A percentile compares a stretch with the other conserved stretches of the same genome.
Conservation (phyloP, 2,113 vertebrate species). For the Micromys minutus region DNA sequence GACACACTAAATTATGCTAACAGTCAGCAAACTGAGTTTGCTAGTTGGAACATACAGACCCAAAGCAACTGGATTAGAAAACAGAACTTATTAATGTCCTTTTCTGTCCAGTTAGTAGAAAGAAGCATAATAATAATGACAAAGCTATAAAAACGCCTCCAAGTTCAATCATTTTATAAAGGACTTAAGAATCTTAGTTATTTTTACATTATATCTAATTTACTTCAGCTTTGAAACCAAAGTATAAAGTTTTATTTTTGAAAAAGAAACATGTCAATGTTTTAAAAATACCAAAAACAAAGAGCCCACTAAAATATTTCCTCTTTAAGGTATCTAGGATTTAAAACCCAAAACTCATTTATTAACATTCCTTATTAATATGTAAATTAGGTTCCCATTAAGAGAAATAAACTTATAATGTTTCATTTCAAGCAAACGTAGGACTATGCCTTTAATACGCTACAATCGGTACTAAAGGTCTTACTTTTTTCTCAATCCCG, state of each 20-base stretch:
- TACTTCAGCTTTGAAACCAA: constrained; percentile 66
- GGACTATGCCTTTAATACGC: constrained; percentile 77
- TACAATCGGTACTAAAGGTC: constrained; percentile 80
- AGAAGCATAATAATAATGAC: constrained; percentile 44
- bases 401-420: constrained; percentile 75
- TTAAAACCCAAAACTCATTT: constrained; percentile 75
- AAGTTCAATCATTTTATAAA: constrained; percentile 61
- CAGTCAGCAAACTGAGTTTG: constrained; percentile 43
- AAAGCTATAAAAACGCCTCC: constrained; percentile 31
- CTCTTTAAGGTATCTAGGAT: constrained; percentile 57
- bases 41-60: constrained; percentile 48
- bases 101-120: constrained; percentile 55
- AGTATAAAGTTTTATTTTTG: constrained; percentile 61
- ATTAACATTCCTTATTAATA: constrained; percentile 70
- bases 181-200: constrained; percentile 51
- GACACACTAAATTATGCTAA: constrained; percentile 10
- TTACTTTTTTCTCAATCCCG: constrained; percentile 99
- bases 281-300: constrained; percentile 12
- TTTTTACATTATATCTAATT: constrained; percentile 58
- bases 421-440: constrained; percentile 75
- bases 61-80: constrained; percentile 65
- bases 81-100: constrained; percentile 41
- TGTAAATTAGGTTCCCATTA: constrained; percentile 72
- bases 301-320: constrained; percentile 48
- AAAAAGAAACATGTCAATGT: constrained; percentile 66